Evolutionary conservation across 1,140 invertebrate species (phyloP), one percentile per base, ranked within the genome.

Genomic region (Scaptomyza graminum): DNA sequence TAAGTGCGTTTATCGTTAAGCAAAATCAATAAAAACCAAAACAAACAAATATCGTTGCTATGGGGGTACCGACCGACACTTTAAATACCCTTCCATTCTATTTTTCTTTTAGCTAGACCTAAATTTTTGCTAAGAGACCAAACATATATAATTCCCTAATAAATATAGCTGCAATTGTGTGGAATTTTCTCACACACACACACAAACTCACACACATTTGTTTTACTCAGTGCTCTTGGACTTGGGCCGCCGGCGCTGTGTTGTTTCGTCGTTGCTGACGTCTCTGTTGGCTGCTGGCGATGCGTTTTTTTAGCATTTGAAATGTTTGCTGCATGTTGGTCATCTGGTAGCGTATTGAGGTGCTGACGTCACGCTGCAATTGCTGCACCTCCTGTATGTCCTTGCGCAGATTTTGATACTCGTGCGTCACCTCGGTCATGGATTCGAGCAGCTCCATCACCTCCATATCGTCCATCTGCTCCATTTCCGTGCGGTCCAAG

Each of bases 311-410:
- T 0, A 92, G 75, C 70, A 90, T 77, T 25, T 90, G 79, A 49
- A 91, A 92, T 7, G 91, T 92, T 44, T 90, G 82, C 61, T 90
- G 83, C 91, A 92, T 92, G 57, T 55, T 77, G 49, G 79, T 76
- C 90, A 91, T 91, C 34, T 91, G 90, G 73, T 77, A 90, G 50
- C 88, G 90, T 54, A 94, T 91, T 9, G 93, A 93, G 76, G 92
- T 93, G 34, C 93, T 93, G 62, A 94, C 90, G 89, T 94, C 93
- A 74, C 93, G 93, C 72, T 94, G 93, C 51, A 94, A 78, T 69
- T 94, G 93, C 55, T 94, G 93, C 71, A 94, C 92, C 67, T 94
- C 93, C 43, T 92, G 90, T 67, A 94, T 93, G 82, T 94, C 93
- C 90, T 93, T 92, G 50, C 93, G 92, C 46, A 94, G 83, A 16